These are phyloP conservation scores for Hyposoter didymator DNA, from an alignment of 2,888 invertebrate genomes.

Conservation along the genomic window DNA sequence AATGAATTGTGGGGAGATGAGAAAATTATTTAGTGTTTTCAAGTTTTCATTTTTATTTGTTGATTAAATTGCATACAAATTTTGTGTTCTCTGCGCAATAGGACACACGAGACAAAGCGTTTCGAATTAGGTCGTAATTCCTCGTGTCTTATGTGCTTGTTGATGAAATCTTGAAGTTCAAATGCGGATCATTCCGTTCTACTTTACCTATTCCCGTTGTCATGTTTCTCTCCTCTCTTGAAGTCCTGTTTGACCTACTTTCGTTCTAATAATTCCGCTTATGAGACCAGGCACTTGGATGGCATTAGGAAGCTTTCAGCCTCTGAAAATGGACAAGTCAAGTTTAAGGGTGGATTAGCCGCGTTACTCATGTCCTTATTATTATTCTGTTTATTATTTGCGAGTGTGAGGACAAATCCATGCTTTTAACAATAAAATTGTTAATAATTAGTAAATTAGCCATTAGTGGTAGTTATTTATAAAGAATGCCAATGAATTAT, in stretches of 20 bases:
- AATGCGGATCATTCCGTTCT: neutral
- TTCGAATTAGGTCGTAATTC: neutral
- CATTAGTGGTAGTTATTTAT: too few relatives aligned
- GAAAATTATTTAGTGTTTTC: neutral
- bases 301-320: constrained; percentile 68
- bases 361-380: neutral
- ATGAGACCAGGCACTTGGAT: constrained; percentile 73
- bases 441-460: neutral
- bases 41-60: neutral
- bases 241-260: constrained; percentile 22
- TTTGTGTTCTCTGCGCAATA: neutral
- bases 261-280: constrained; percentile 62
- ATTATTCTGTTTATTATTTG: neutral
- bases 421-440: neutral
- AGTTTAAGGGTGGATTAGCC: constrained; percentile 10
- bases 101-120: neutral
- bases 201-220: constrained; percentile 5
- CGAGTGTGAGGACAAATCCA: neutral
- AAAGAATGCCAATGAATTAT: too few relatives aligned
- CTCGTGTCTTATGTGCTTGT: neutral
- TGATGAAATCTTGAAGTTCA: constrained; percentile 18
- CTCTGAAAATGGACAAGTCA: neutral
- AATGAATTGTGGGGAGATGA: neutral
- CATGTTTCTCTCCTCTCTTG: neutral
- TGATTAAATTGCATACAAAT: neutral